Conservation (phyloP, 1,140 invertebrate genomes). For the Sipha flava region DNA sequence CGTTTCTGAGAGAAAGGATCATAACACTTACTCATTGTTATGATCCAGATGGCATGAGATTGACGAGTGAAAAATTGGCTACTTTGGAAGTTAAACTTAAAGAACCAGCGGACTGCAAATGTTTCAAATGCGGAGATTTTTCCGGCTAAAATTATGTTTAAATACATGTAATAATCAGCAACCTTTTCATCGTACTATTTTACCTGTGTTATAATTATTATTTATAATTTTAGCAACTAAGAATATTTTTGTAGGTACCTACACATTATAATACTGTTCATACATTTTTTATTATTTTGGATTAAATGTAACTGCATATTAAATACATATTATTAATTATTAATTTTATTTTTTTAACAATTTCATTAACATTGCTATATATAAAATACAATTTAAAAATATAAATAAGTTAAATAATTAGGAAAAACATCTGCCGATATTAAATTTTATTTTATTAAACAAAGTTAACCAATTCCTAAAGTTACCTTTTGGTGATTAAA, state of each 20-base stretch:
- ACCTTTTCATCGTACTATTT: neutral
- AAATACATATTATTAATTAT: neutral
- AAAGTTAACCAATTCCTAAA: too few relatives aligned
- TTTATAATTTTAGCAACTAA: neutral
- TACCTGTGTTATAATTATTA: neutral
- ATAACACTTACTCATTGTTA: constrained; percentile 78
- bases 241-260: neutral
- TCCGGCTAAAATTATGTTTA: constrained; percentile 33
- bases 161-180: neutral
- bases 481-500: too few relatives aligned
- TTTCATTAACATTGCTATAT: neutral
- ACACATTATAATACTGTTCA: neutral
- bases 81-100: constrained; percentile 70
- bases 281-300: neutral
- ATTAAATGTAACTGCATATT: neutral
- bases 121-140: constrained; percentile 67
- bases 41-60: constrained; percentile 69
- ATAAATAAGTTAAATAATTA: too few relatives aligned
- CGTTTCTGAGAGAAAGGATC: constrained; percentile 65
- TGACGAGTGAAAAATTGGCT: constrained; percentile 52
- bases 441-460: too few relatives aligned
- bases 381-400: neutral
- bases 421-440: too few relatives aligned
- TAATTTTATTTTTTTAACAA: neutral
- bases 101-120: constrained; percentile 81